Evolutionary conservation across 1,140 invertebrate species (phyloP).

Genomic region (Eumaeus atala): DNA sequence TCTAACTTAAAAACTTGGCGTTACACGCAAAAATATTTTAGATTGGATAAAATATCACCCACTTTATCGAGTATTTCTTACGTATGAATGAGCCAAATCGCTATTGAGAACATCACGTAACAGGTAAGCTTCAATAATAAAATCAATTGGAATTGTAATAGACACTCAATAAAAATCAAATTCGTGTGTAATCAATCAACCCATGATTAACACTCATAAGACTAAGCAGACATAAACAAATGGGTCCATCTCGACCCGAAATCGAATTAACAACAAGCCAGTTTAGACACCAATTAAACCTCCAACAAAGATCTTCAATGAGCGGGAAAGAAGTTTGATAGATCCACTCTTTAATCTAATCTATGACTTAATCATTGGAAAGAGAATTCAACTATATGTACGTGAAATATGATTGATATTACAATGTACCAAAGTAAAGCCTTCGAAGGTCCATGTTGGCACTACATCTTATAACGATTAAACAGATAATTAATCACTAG

Average conservation of each 20-base stretch:
- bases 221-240: slow-evolving; percentile 59
- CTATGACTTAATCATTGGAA: slow-evolving; percentile 34
- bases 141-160: slow-evolving; percentile 22
- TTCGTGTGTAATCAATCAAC: slow-evolving; percentile 62
- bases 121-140: neutral
- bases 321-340: slow-evolving; percentile 67
- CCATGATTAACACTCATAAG: slow-evolving; percentile 60
- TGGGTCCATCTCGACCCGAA: slow-evolving; percentile 46
- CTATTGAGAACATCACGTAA: neutral
- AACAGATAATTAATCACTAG: slow-evolving; percentile 74
- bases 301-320: slow-evolving; percentile 70
- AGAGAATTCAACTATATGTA: slow-evolving; percentile 29
- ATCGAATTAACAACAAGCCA: slow-evolving; percentile 66
- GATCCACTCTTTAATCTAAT: slow-evolving; percentile 70
- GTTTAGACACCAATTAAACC: slow-evolving; percentile 71
- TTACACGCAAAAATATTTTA: no score
- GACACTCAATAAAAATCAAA: slow-evolving; percentile 19
- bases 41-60: no score
- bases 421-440: neutral
- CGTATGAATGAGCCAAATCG: no score
- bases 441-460: slow-evolving; percentile 54
- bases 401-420: slow-evolving; percentile 24
- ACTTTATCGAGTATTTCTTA: no score
- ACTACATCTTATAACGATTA: slow-evolving; percentile 74
- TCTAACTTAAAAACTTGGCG: no score